Evolutionary conservation across 1,140 invertebrate species (phyloP), one percentile per base, ranked within the genome.

Genomic region (Drosophila malerkotliana): DNA sequence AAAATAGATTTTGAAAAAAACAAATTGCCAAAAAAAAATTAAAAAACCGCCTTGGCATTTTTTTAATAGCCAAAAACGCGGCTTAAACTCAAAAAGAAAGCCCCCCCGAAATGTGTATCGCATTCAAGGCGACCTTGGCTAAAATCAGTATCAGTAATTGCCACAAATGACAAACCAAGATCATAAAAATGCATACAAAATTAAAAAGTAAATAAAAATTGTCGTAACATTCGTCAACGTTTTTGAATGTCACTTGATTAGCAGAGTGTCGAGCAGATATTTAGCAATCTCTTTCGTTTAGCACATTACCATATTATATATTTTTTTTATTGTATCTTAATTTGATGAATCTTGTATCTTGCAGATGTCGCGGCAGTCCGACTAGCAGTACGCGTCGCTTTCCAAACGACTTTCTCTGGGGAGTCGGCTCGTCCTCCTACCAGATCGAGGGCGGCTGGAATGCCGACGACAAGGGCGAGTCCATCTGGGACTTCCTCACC

Each of bases 381-480:
- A 45, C 71, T 26, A 79, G 71, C 49, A 60, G 58, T 32, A 45
- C 49, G 0, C 80, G 90, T 0, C 67, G 69, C 28, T 94, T 94
- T 90, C 94, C 94, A 14, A 68, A 91, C n/a, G 90, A 91, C 51
- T 94, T 95, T 71, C 54, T 92, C 53, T 93, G 94, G 71, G 94
- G 94, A 26, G 83, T 92, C 10, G 92, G 93, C 0, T 93, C 94
- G 1, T 92, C 94, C 0, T 89, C 94, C 1, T 95, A 95, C 90
- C 95, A 96, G 92, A 93, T 95, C 30, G 95, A 96, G 92, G 95
- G 95, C 41, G 95, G 90, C n/a, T 96, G 95, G 95, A 94, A 95
- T 91, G 92, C 85, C 73, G 93, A 94, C 88, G 94, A 94, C 7
- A 95, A 94, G 87, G 92, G 93, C 9, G 90, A 92, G 72, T 94